Evolutionary conservation across 2,888 invertebrate species (phyloP).

Genomic region (Microplitis manilae): DNA sequence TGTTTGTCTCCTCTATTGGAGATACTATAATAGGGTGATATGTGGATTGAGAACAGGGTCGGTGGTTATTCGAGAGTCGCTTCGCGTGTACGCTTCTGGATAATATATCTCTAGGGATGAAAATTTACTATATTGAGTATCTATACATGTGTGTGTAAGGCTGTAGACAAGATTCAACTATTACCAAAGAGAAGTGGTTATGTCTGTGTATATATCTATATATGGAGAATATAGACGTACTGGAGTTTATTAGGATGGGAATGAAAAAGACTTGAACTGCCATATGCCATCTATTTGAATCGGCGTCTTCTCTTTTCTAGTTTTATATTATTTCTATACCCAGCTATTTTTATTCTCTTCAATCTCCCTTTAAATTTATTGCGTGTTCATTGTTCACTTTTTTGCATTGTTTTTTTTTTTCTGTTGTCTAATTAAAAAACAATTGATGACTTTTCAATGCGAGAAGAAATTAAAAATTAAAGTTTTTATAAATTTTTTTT

Average conservation of each 20-base stretch:
- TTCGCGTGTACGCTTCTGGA: slow-evolving; percentile 52
- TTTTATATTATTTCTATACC: slow-evolving; percentile 10
- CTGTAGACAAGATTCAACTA: slow-evolving; percentile 13
- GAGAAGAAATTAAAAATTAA: not conserved
- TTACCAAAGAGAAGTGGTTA: not conserved
- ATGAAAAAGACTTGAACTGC: not conserved
- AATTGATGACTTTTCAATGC: slow-evolving; percentile 7
- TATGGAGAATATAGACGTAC: not conserved
- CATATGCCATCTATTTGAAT: slow-evolving; percentile 17
- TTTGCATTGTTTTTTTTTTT: not conserved
- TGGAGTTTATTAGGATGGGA: not conserved
- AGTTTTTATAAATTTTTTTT: not conserved
- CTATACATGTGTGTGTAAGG: slow-evolving; percentile 23
- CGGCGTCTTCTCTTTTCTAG: slow-evolving; percentile 1
- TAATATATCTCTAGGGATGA: slow-evolving; percentile 44
- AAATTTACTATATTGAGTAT: slow-evolving; percentile 25
- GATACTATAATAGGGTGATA: slow-evolving; percentile 61
- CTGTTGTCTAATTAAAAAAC: not conserved
- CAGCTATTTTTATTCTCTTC: not conserved
- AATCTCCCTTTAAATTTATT: slow-evolving; percentile 1
- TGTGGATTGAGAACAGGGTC: slow-evolving; percentile 55
- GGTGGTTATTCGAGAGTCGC: slow-evolving; percentile 57
- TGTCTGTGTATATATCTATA: not conserved
- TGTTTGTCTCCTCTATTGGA: slow-evolving; percentile 18
- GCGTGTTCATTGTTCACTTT: not conserved